phyloP scores from a whole-genome alignment of 2,888 invertebrate species.

The Choristoneura rosaceana region DNA sequence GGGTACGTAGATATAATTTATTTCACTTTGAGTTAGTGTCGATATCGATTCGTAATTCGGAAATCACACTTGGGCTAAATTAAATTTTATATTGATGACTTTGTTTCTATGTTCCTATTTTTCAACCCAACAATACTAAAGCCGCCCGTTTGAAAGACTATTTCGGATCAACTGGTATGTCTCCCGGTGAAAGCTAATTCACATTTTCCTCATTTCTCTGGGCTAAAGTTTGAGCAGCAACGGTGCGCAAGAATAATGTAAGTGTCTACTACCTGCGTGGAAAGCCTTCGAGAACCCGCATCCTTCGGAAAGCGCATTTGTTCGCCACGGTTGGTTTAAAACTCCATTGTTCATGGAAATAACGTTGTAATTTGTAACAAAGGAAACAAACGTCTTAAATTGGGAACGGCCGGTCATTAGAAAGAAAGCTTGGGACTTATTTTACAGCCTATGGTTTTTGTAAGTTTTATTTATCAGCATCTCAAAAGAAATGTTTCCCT shows the following conservation, averaged over 20 bases:
- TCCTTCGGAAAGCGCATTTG: slow-evolving; percentile 13
- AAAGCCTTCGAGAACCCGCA: slow-evolving; percentile 7
- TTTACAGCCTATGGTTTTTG: not conserved
- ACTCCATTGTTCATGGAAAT: slow-evolving; percentile 29
- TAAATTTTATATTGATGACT: not conserved
- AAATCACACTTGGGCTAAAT: not conserved
- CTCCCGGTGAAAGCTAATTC: not conserved
- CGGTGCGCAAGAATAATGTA: slow-evolving; percentile 17
- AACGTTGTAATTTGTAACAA: slow-evolving; percentile 28
- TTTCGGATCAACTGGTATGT: too few species aligned
- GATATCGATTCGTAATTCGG: not conserved
- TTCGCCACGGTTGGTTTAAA: slow-evolving; percentile 25
- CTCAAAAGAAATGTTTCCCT: not conserved
- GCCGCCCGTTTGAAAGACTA: too few species aligned
- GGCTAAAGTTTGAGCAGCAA: slow-evolving; percentile 10
- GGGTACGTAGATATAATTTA: not conserved
- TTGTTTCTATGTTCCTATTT: not conserved
- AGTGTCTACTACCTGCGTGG: slow-evolving; percentile 36
- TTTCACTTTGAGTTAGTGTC: not conserved
- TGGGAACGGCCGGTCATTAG: slow-evolving; percentile 19
- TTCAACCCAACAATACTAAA: not conserved
- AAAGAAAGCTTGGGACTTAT: slow-evolving; percentile 31
- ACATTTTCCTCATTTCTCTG: not conserved
- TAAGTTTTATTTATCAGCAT: not conserved
- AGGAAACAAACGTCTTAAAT: not conserved